Evolutionary conservation across 2,797 vertebrate genomes (phyloP).

Genomic region (Rhabdomys pumilio): DNA sequence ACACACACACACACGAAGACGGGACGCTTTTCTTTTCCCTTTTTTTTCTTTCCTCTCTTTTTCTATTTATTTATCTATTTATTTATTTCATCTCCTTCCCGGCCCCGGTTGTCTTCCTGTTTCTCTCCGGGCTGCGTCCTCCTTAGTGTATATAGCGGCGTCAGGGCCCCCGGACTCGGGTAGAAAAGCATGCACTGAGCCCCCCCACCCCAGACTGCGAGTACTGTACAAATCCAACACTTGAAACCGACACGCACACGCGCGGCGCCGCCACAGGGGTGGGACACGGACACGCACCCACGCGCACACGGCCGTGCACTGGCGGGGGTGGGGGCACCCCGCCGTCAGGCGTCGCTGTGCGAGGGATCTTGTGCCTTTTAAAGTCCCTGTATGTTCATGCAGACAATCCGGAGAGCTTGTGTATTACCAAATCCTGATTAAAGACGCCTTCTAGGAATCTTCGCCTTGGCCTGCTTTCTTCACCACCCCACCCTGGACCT

Average conservation of each 20-base stretch:
- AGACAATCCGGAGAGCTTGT: constrained; percentile 98
- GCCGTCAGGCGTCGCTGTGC: constrained; percentile 89
- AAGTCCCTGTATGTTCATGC: constrained; percentile 96
- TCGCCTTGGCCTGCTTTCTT: constrained; percentile 81
- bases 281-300: constrained; percentile 82
- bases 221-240: constrained; percentile 95
- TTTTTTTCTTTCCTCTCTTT: background rate
- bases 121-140: constrained; percentile 82
- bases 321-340: constrained; percentile 66
- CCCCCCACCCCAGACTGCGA: constrained; percentile 89
- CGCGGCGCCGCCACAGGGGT: constrained; percentile 76
- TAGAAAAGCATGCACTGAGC: constrained; percentile 94
- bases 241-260: constrained; percentile 92
- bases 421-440: constrained; percentile 97
- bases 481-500: background rate
- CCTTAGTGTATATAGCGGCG: constrained; percentile 87
- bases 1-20: constrained; percentile 44
- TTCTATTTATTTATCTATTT: constrained; percentile 47
- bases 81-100: background rate
- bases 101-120: background rate
- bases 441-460: constrained; percentile 91
- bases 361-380: constrained; percentile 99
- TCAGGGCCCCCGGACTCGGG: constrained; percentile 85
- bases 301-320: constrained; percentile 58
- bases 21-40: constrained; percentile 75